A percentile compares a stretch with the other conserved stretches of the same genome.
These are phyloP conservation scores for Cetoscarus ocellatus DNA, from an alignment of 2,797 vertebrate genomes.

Conservation along the genomic window DNA sequence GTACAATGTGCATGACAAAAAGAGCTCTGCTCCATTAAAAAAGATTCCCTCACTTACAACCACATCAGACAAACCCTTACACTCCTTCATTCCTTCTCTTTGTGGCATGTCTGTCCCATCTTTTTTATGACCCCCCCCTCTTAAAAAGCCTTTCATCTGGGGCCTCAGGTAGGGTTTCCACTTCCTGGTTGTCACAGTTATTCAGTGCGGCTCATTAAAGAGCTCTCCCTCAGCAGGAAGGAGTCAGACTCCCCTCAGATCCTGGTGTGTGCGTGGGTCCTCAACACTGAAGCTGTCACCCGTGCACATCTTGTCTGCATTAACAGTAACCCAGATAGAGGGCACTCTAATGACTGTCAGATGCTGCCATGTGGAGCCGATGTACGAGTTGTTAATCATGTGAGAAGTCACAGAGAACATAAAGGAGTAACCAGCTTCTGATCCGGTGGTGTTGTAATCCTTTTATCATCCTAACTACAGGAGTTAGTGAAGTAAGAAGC, in stretches of 20 bases:
- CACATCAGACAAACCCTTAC: conserved; percentile 68
- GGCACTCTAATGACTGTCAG: conserved; percentile 68
- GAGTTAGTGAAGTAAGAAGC: background rate
- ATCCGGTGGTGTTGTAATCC: background rate
- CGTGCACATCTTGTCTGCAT: conserved; percentile 73
- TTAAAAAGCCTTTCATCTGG: conserved; percentile 63
- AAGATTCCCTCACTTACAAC: conserved; percentile 57
- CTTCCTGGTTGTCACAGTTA: conserved; percentile 77
- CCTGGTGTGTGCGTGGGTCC: conserved; percentile 62
- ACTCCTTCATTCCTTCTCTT: conserved; percentile 34
- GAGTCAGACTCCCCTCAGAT: conserved; percentile 67
- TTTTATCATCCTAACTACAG: conserved; percentile 19
- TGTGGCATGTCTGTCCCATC: conserved; percentile 43
- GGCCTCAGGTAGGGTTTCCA: conserved; percentile 75
- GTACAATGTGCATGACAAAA: conserved; percentile 23
- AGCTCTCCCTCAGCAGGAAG: conserved; percentile 66
- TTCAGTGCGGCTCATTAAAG: conserved; percentile 73
- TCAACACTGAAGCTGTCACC: conserved; percentile 59
- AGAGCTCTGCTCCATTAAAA: conserved; percentile 20
- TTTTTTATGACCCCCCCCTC: conserved; percentile 55
- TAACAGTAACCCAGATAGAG: conserved; percentile 60
- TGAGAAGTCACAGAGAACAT: conserved; percentile 16
- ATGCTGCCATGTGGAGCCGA: conserved; percentile 40
- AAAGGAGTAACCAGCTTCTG: conserved; percentile 1
- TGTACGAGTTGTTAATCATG: conserved; percentile 43